Evolutionary conservation across 2,888 invertebrate genomes (phyloP), one percentile per base, ranked within the genome.

Genomic region (Heliconius ethilla): DNA sequence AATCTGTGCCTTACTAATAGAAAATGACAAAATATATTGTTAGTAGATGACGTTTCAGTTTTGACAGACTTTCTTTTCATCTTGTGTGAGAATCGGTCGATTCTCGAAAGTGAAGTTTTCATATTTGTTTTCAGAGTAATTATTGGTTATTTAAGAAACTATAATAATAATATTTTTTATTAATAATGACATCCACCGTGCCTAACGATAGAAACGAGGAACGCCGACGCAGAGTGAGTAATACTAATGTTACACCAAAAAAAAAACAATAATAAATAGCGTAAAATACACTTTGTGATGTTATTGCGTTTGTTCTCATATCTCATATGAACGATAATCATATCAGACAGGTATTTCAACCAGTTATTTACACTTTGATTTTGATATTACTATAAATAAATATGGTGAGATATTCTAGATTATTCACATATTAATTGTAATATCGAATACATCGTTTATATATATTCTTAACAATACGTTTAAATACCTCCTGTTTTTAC

Each of bases 141-240:
- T 22, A 13, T 29, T 55, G 22, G 10, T 25, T 37, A 18, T 15
- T 59, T 25, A 59, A 59, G 25, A 33, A 33, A 6, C 5, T 11
- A 6, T 59, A 59, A n/a, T n/a, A 37, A 59, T 59, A 33, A 25
- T 33, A 33, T 33, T 4, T 37, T 59, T 33, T 33, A 72, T 59
- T 59, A 22, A 72, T 66, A 63, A 92, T 93, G 93, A 89, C 93
- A 76, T 91, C 93, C 55, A 89, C 93, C 27, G 77, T 90, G 82
- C 90, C 94, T 55, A 88, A 87, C 65, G 94, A 92, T 81, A 90
- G 89, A 82, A 94, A 91, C 76, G 93, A 94, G 74, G 94, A 95
- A 83, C 91, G 95, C 65, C 92, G 95, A 76, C 93, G 94, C 76
- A 89, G 94, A 88, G 95, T 95, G 85, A 87, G 91, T 84, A 67